A percentile compares a stretch with the other conserved stretches of the same genome.
Evolutionary conservation across 2,888 invertebrate genomes (phyloP).

Genomic region (Stramonita haemastoma): DNA sequence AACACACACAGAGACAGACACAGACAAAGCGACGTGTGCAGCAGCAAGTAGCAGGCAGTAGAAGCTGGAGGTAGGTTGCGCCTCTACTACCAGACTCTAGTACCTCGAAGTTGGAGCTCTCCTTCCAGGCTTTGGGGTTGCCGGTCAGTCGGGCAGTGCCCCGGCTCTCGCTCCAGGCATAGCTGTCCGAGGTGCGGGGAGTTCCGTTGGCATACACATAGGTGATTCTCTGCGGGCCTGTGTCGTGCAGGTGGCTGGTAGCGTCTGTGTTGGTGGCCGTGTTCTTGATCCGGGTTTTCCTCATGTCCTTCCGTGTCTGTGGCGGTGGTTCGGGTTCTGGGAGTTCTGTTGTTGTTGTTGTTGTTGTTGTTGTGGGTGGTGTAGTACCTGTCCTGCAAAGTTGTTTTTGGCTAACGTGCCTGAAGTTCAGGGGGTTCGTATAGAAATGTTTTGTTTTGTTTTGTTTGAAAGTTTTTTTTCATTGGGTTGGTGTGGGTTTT

Average conservation of each 20-base stretch:
- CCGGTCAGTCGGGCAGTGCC: no score
- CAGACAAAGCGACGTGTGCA: no score
- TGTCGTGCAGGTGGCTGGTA: background rate
- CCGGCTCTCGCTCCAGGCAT: background rate
- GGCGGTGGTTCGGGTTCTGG: background rate
- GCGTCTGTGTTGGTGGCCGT: background rate
- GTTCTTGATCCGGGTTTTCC: background rate
- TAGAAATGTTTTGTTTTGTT: no score
- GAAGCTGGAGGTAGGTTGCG: no score
- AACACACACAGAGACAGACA: no score
- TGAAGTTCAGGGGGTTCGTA: background rate
- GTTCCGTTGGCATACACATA: background rate
- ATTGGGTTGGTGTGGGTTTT: no score
- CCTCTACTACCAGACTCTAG: background rate
- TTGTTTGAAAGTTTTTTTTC: no score
- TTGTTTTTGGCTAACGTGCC: background rate
- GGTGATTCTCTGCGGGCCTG: no score
- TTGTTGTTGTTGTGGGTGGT: background rate
- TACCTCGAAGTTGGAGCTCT: background rate
- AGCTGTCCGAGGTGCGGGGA: background rate
- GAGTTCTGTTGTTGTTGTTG: no score
- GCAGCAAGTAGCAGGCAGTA: no score
- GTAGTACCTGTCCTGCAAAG: background rate
- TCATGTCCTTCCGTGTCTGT: background rate
- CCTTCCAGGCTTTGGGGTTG: background rate